Evolutionary conservation across 2,888 invertebrate species (phyloP).

Genomic region (Plebejus argus): DNA sequence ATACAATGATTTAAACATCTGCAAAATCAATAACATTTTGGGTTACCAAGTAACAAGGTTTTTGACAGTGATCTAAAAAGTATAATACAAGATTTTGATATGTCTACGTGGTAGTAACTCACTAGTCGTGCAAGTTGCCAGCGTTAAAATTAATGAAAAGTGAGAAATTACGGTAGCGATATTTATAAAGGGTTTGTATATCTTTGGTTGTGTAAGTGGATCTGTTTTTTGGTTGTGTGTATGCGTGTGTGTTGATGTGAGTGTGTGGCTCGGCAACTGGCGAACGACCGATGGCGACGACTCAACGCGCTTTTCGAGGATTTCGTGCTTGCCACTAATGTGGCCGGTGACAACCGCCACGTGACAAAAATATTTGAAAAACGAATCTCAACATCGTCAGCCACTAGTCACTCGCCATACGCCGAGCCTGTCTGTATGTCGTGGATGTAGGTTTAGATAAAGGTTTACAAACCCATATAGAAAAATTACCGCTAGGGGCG

Average conservation of each 20-base stretch:
- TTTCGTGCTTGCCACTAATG: background rate
- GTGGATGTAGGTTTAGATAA: conserved; percentile 67
- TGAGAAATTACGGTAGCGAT: conserved; percentile 58
- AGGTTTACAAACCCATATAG: conserved; percentile 81
- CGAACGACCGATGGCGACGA: background rate
- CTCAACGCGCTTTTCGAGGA: background rate
- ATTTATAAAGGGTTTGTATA: conserved; percentile 76
- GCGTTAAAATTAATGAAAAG: conserved; percentile 67
- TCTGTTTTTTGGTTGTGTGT: conserved; percentile 39
- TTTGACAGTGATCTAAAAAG: conserved; percentile 9
- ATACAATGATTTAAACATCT: conserved; percentile 31
- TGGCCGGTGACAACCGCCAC: conserved; percentile 1
- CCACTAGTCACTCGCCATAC: background rate
- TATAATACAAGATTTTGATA: conserved; percentile 35
- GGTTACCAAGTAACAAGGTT: conserved; percentile 10
- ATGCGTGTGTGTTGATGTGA: conserved; percentile 43
- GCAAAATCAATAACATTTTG: conserved; percentile 25
- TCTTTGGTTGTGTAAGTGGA: conserved; percentile 58
- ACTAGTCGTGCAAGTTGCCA: conserved; percentile 71
- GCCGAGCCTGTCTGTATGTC: conserved; percentile 41
- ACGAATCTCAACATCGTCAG: background rate
- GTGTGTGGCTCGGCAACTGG: conserved; percentile 32
- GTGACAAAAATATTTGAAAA: background rate
- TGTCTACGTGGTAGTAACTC: conserved; percentile 53
- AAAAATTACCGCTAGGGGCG: conserved; percentile 80